Evolutionary conservation across 1,140 invertebrate genomes (phyloP).

Genomic region (Phthorimaea operculella): DNA sequence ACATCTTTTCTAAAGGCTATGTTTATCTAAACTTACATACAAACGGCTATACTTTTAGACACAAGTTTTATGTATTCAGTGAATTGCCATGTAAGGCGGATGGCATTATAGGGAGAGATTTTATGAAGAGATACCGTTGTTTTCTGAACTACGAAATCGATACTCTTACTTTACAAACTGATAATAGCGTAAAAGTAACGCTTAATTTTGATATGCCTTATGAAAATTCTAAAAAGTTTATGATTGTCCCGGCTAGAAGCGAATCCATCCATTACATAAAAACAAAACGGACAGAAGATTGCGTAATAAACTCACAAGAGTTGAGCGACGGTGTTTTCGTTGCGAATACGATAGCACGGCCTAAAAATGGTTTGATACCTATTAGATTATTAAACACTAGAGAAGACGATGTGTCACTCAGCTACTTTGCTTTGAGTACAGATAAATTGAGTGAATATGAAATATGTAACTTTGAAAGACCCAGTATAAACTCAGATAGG

Average conservation of each 20-base stretch:
- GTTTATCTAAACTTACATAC: conserved; percentile 1
- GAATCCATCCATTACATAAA: background rate
- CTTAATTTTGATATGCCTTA: background rate
- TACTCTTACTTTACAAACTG: background rate
- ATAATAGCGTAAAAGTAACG: background rate
- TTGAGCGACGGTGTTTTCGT: conserved; percentile 1
- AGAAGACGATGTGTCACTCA: background rate
- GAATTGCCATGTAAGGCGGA: conserved; percentile 1
- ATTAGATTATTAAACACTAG: background rate
- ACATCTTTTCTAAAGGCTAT: background rate
- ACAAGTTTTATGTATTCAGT: conserved; percentile 2
- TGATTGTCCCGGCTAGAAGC: background rate
- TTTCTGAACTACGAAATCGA: background rate
- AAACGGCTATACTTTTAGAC: background rate
- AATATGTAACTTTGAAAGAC: background rate
- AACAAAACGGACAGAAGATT: background rate
- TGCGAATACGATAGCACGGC: background rate
- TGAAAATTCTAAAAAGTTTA: background rate
- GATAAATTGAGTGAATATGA: background rate
- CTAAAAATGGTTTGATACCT: background rate
- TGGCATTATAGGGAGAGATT: conserved; percentile 3
- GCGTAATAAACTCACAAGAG: conserved; percentile 1
- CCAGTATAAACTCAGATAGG: background rate
- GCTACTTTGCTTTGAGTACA: background rate
- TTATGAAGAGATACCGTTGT: background rate